These are phyloP conservation scores for Danio rerio DNA, from an alignment of 2,113 vertebrate species.

Conservation along the genomic window GRCz12tu NC_133194.1:31423001-31423500, in stretches of 20 bases:
- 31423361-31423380: conserved; percentile 56
- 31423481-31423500: conserved; percentile 55
- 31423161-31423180: background rate
- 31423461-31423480: conserved; percentile 58
- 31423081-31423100: background rate
- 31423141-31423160: conserved; percentile 24
- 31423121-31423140: background rate
- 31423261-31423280: conserved; percentile 31
- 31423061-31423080: conserved; percentile 25
- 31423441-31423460: conserved; percentile 59
- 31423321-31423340: background rate
- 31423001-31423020: conserved; percentile 18
- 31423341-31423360: conserved; percentile 13
- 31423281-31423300: conserved; percentile 5
- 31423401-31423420: conserved; percentile 57
- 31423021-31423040: conserved; percentile 29
- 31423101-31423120: conserved; percentile 5
- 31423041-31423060: conserved; percentile 9
- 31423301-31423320: background rate
- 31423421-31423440: conserved; percentile 62
- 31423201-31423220: conserved; percentile 19
- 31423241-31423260: conserved; percentile 22
- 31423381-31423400: conserved; percentile 62
- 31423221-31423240: conserved; percentile 26
- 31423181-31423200: conserved; percentile 12